Evolutionary conservation across 2,797 vertebrate genomes (phyloP), one percentile per base, ranked within the genome.

Genomic region (Chelon labrosus): DNA sequence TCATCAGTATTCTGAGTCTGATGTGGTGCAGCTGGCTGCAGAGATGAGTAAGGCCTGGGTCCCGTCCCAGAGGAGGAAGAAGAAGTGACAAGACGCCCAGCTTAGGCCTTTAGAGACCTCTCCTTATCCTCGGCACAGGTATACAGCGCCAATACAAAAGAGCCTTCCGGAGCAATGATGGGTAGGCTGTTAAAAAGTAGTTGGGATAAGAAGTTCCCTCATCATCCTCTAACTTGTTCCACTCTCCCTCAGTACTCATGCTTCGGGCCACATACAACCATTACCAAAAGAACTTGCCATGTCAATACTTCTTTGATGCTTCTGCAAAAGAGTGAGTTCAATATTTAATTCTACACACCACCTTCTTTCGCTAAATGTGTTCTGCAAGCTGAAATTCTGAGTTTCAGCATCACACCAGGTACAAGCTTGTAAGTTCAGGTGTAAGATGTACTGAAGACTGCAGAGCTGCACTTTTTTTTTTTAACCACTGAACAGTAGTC

Each of bases 1-100:
- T 83, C 61, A 72, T 86, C 57, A 54, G 65, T 50, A 82, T 82
- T 80, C 77, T 27, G 57, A 47, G 46, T 59, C 67, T 9, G 68
- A 71, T 37, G 62, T 49, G 50, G 65, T 47, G 31, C 50, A 83
- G 67, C 65, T 66, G 75, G 70, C 35, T 58, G 70, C 58, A 64
- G 3, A 67, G 49, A 59, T 54, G 41, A 64, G 75, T 73, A 59
- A 68, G 70, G 51, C 70, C 70, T 35, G 2, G 42, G 77, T 71
- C 19, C 52, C 3, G 1, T 60, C 69, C 63, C 75, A 47, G 11
- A 71, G 77, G 67, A 69, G 65, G 35, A 27, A 12, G 58, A 49
- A 46, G 37, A 68, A 76, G 70, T 64, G 51, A 77, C 51, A 64
- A 37, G 31, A 49, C 52, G 60, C 22, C 19, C 3, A 0, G 22